phyloP scores from a whole-genome alignment of 2,888 invertebrate genomes.

The Lasioglossum oenotherae region DNA sequence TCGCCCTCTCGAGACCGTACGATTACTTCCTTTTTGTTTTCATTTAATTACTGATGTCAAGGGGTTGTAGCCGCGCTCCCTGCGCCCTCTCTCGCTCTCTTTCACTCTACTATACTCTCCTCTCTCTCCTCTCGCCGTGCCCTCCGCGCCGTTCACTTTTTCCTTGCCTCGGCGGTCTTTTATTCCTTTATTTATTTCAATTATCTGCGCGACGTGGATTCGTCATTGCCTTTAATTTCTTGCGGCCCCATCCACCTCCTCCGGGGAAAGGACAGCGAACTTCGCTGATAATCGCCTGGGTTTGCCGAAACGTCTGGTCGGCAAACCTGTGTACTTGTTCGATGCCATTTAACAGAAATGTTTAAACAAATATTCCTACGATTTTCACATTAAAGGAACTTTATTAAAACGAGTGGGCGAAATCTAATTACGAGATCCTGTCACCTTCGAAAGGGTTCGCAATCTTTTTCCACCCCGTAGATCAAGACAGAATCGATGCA shows the following conservation, averaged over 20 bases:
- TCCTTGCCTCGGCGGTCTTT: conserved; percentile 75
- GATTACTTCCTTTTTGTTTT: conserved; percentile 84
- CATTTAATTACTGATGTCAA: conserved; percentile 84
- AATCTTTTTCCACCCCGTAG: not conserved
- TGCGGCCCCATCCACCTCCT: conserved; percentile 38
- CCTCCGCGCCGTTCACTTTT: conserved; percentile 60
- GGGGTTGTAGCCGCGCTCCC: conserved; percentile 79
- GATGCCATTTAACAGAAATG: not conserved
- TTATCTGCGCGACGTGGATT: conserved; percentile 83
- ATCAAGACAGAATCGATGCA: conserved; percentile 32
- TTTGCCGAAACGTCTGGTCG: not conserved
- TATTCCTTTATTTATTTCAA: conserved; percentile 84
- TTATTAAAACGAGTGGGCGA: too few species aligned
- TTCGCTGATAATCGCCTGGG: not conserved
- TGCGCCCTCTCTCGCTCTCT: conserved; percentile 26
- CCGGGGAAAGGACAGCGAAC: conserved; percentile 14
- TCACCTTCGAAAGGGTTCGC: not conserved
- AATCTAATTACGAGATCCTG: too few species aligned
- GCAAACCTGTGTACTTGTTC: not conserved
- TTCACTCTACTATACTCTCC: not conserved
- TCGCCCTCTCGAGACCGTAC: conserved; percentile 79
- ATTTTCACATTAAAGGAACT: not conserved
- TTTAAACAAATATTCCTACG: not conserved
- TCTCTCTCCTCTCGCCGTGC: not conserved
- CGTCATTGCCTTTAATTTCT: conserved; percentile 83